These are phyloP conservation scores for Tiliqua scincoides DNA, from an alignment of 2,113 vertebrate species.

Conservation along the genomic window DNA sequence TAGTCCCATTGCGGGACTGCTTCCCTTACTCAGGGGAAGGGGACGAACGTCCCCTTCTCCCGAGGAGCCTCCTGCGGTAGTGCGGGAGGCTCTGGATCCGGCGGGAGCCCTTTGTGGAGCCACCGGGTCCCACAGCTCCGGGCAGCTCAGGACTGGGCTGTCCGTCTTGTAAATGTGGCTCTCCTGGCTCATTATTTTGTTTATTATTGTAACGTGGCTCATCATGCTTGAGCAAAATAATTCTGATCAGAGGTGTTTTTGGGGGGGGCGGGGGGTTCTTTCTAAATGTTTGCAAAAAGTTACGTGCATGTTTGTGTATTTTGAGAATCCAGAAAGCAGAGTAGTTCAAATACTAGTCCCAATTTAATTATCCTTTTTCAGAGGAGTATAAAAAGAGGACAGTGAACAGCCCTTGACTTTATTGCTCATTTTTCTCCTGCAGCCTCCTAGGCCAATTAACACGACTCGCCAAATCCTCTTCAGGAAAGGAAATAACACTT, in stretches of 20 bases:
- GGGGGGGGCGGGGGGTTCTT: background rate
- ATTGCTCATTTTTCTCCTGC: constrained; percentile 40
- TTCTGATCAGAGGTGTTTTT: background rate
- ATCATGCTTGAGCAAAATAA: background rate
- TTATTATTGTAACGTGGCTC: too few relatives aligned
- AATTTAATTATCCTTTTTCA: constrained; percentile 12
- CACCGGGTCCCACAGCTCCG: too few relatives aligned
- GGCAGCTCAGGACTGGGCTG: too few relatives aligned
- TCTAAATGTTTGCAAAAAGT: too few relatives aligned
- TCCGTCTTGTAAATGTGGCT: background rate
- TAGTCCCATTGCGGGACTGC: too few relatives aligned
- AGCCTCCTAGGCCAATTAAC: constrained; percentile 62
- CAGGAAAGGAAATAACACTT: constrained; percentile 45
- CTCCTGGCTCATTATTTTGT: too few relatives aligned
- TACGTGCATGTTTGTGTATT: background rate
- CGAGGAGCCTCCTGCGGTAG: too few relatives aligned
- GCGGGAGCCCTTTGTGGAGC: too few relatives aligned
- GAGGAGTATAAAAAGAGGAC: background rate
- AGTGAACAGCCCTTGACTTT: constrained; percentile 34
- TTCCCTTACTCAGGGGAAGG: too few relatives aligned
- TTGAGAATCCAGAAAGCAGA: background rate
- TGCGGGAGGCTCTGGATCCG: too few relatives aligned
- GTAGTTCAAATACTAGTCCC: background rate
- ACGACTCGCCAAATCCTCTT: constrained; percentile 45
- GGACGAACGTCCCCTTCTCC: too few relatives aligned